Evolutionary conservation across 1,140 invertebrate genomes (phyloP).

Genomic region (Goniozus legneri): DNA sequence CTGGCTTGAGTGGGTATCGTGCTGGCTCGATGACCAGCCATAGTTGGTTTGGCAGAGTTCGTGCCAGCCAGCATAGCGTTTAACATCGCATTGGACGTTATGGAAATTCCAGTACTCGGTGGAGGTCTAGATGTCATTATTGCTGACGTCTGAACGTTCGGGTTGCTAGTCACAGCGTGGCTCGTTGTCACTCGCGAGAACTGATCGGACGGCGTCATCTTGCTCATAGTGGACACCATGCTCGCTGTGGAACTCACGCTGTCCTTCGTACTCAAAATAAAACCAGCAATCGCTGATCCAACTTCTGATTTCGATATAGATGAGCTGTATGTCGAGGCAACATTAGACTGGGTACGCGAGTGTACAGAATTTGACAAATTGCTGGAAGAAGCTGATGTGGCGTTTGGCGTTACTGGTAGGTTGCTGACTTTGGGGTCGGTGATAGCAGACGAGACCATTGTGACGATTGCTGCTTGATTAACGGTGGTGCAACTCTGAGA

Average conservation of each 20-base stretch:
- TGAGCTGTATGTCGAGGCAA: background rate
- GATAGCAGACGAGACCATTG: conserved; percentile 61
- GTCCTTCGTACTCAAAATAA: conserved; percentile 44
- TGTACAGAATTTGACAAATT: background rate
- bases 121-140: conserved; percentile 16
- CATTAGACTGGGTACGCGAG: background rate
- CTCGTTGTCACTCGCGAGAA: conserved; percentile 33
- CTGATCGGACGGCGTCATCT: conserved; percentile 28
- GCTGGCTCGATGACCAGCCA: conserved; percentile 37
- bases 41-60: conserved; percentile 39
- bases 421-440: conserved; percentile 31
- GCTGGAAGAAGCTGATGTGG: background rate
- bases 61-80: conserved; percentile 49
- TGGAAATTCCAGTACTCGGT: conserved; percentile 37
- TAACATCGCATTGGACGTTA: conserved; percentile 50
- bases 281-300: conserved; percentile 37
- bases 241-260: conserved; percentile 26
- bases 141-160: conserved; percentile 18
- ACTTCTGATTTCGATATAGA: conserved; percentile 19
- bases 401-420: conserved; percentile 26
- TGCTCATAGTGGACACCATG: conserved; percentile 31
- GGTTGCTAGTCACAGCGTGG: conserved; percentile 24
- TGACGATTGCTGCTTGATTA: conserved; percentile 31
- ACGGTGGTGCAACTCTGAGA: conserved; percentile 35
- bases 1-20: conserved; percentile 42